Evolutionary conservation across 2,888 invertebrate genomes (phyloP).

Genomic region (Brenthis daphne): DNA sequence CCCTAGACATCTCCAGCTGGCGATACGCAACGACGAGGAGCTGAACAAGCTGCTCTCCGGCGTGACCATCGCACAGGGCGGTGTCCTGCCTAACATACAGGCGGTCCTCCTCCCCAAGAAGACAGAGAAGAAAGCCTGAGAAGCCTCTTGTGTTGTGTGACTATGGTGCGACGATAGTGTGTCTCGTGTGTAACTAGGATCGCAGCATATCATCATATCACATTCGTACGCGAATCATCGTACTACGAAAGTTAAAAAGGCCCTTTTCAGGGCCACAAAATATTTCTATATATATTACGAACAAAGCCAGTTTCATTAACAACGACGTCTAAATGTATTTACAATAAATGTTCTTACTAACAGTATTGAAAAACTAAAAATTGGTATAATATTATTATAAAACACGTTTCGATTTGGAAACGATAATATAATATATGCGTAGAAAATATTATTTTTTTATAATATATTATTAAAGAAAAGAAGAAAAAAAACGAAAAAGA

Average conservation of each 20-base stretch:
- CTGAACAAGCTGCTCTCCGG: slow-evolving; percentile 86
- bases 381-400: too few relatives aligned
- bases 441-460: too few relatives aligned
- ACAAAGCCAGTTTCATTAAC: not conserved
- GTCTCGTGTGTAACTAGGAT: too few relatives aligned
- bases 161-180: too few relatives aligned
- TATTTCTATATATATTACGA: slow-evolving; percentile 7
- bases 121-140: slow-evolving; percentile 58
- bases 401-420: too few relatives aligned
- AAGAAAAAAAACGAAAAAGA: too few relatives aligned
- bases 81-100: slow-evolving; percentile 91
- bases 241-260: slow-evolving; percentile 16
- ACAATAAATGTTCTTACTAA: too few relatives aligned
- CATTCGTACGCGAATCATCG: not conserved
- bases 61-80: slow-evolving; percentile 91
- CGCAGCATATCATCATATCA: too few relatives aligned
- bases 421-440: too few relatives aligned
- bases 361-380: too few relatives aligned
- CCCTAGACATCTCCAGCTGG: slow-evolving; percentile 61
- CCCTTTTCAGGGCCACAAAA: slow-evolving; percentile 37
- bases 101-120: slow-evolving; percentile 89
- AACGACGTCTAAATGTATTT: not conserved
- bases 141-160: not conserved
- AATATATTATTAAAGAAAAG: too few relatives aligned
- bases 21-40: slow-evolving; percentile 30